Percentiles rank a stretch among this genome's conserved stretches.
Conservation (phyloP, 2,888 invertebrate species). For the Agrotis exclamationis region DNA sequence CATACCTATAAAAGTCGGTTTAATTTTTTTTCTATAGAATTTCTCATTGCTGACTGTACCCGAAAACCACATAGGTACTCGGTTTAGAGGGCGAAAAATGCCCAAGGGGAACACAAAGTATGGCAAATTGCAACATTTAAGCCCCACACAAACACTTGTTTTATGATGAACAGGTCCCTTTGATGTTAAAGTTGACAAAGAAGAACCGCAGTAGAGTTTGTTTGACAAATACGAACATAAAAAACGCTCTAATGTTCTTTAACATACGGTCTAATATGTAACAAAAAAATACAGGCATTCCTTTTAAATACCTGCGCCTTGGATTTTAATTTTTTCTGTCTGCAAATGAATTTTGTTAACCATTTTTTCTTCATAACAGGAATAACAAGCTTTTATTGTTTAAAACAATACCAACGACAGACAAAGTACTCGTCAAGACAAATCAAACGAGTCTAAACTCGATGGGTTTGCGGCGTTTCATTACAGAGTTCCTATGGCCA, state of each 20-base stretch:
- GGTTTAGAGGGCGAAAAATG: conserved; percentile 25
- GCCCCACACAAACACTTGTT: conserved; percentile 54
- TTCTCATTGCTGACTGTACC: conserved; percentile 1
- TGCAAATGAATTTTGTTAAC: neutral
- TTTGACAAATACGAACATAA: conserved; percentile 39
- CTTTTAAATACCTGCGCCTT: conserved; percentile 7
- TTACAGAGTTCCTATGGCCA: too few relatives aligned
- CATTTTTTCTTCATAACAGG: too few relatives aligned
- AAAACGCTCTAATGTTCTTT: conserved; percentile 8
- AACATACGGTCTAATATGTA: neutral
- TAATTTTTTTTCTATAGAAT: too few relatives aligned
- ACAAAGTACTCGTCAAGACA: too few relatives aligned
- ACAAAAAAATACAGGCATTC: neutral
- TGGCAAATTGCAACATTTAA: conserved; percentile 61
- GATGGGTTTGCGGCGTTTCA: too few relatives aligned
- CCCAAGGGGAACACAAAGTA: conserved; percentile 49
- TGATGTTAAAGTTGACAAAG: conserved; percentile 54
- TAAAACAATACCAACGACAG: too few relatives aligned
- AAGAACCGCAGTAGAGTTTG: conserved; percentile 30
- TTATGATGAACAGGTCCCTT: conserved; percentile 48
- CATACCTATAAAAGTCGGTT: too few relatives aligned
- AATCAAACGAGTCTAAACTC: too few relatives aligned
- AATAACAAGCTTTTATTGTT: too few relatives aligned
- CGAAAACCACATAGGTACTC: conserved; percentile 9
- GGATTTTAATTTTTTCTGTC: conserved; percentile 3